These are phyloP conservation scores for Sebastes itinus DNA, from an alignment of 2,797 vertebrate species.

Conservation along the genomic window DNA sequence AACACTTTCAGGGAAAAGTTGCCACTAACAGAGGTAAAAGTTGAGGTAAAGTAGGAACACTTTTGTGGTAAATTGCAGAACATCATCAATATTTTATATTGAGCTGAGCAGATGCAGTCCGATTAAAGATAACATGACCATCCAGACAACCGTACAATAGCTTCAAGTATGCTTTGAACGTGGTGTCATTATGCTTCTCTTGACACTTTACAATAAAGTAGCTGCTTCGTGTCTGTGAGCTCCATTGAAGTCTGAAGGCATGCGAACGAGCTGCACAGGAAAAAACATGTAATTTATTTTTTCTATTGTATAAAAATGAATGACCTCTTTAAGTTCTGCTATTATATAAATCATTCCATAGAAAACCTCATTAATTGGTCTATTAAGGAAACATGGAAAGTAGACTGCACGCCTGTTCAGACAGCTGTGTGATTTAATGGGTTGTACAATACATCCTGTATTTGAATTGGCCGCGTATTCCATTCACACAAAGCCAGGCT, in stretches of 20 bases:
- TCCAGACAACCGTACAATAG: not conserved
- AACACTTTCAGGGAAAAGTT: not conserved
- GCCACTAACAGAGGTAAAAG: not conserved
- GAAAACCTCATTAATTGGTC: conserved; percentile 68
- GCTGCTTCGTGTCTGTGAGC: not conserved
- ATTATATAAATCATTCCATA: conserved; percentile 63
- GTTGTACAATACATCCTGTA: conserved; percentile 69
- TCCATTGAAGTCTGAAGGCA: not conserved
- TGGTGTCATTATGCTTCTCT: not conserved
- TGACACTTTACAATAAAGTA: not conserved
- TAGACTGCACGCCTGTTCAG: conserved; percentile 59
- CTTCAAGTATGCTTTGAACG: not conserved
- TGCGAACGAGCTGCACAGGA: conserved; percentile 7
- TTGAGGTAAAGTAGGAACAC: not conserved
- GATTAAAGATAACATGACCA: not conserved
- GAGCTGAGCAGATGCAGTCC: not conserved
- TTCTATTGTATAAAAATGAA: conserved; percentile 42
- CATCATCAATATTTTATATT: not conserved
- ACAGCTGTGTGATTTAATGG: conserved; percentile 70
- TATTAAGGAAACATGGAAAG: conserved; percentile 62
- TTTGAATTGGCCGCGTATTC: conserved; percentile 77
- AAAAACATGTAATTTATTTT: not conserved
- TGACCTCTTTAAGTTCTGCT: conserved; percentile 46
- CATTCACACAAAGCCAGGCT: conserved; percentile 72
- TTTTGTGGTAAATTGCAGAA: not conserved